Percentiles rank a stretch among this genome's conserved stretches.
These are phyloP conservation scores for Amia ocellicauda DNA, from an alignment of 2,113 vertebrate genomes.

Conservation along the genomic window DNA sequence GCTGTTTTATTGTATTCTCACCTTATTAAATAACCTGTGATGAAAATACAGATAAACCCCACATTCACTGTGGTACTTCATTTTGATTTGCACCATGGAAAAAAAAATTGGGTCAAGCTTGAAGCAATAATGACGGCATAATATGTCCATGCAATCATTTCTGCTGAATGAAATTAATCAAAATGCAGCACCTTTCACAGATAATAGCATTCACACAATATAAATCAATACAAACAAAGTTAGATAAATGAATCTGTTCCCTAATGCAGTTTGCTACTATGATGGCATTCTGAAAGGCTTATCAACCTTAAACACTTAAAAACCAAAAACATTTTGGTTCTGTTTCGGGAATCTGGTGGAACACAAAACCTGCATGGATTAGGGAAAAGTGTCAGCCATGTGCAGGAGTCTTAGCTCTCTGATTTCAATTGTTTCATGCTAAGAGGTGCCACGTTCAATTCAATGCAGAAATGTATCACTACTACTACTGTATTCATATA, in stretches of 20 bases:
- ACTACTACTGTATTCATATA: too few relatives aligned
- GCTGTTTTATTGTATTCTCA: constrained; percentile 11
- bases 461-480: too few relatives aligned
- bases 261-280: constrained; percentile 1
- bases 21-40: constrained; percentile 21
- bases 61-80: constrained; percentile 6
- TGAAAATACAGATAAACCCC: constrained; percentile 17
- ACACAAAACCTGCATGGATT: too few relatives aligned
- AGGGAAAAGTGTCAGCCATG: too few relatives aligned
- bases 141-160: constrained; percentile 18
- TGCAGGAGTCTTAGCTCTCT: too few relatives aligned
- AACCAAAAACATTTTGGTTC: not conserved
- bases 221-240: constrained; percentile 21
- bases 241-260: constrained; percentile 18
- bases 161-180: constrained; percentile 16
- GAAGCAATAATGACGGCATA: constrained; percentile 23
- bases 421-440: too few relatives aligned
- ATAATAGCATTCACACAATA: constrained; percentile 12
- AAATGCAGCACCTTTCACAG: constrained; percentile 13
- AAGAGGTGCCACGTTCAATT: too few relatives aligned
- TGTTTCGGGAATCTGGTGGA: too few relatives aligned
- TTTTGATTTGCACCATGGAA: constrained; percentile 2
- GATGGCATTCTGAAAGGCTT: constrained; percentile 6
- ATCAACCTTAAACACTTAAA: not conserved
- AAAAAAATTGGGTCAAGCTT: constrained; percentile 19